Conservation (phyloP, 2,888 invertebrate genomes). For the Lycocerus yunnanus region DNA sequence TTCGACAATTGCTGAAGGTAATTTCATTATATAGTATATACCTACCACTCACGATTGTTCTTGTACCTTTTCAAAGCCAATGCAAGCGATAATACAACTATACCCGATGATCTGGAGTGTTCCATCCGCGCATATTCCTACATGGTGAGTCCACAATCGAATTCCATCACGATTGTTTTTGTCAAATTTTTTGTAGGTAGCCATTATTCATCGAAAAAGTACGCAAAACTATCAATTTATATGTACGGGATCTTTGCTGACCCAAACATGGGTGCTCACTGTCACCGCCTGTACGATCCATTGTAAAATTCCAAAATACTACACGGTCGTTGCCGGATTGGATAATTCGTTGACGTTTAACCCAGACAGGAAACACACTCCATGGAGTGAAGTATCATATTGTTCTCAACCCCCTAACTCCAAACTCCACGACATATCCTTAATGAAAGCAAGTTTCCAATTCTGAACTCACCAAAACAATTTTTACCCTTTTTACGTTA, state of each 20-base stretch:
- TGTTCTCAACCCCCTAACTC: background rate
- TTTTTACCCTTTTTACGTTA: background rate
- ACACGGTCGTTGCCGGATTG: background rate
- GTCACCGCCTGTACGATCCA: background rate
- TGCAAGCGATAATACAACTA: too few species aligned
- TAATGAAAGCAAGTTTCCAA: background rate
- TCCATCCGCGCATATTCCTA: background rate
- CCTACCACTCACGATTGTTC: too few species aligned
- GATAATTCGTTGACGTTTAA: background rate
- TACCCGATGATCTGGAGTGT: too few species aligned
- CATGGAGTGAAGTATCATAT: background rate
- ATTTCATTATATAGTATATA: background rate
- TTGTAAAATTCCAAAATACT: background rate
- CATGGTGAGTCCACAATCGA: background rate
- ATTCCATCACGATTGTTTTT: background rate
- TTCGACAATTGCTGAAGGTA: background rate
- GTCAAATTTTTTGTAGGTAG: background rate
- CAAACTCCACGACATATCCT: background rate
- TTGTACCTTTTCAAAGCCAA: too few species aligned
- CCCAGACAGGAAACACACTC: accelerated
- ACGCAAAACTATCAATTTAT: accelerated
- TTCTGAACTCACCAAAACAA: background rate
- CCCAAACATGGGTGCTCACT: background rate
- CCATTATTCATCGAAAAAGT: background rate
- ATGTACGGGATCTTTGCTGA: background rate